A percentile compares a stretch with the other conserved stretches of the same genome.
These are phyloP conservation scores for Pristionchus exspectatus DNA, from an alignment of 2,888 invertebrate species.

Conservation along the genomic window DNA sequence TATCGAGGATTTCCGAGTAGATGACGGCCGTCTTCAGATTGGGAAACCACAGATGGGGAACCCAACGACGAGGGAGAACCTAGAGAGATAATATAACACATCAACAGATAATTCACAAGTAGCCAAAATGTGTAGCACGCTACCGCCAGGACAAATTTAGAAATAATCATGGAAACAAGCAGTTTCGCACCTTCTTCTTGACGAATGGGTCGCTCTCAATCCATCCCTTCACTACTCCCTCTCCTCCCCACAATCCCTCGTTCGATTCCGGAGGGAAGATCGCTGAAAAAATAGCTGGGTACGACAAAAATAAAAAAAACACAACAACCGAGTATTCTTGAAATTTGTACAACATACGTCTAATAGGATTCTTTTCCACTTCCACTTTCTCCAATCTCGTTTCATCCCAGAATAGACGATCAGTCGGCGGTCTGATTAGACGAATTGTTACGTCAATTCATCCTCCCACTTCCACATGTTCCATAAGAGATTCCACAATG, in stretches of 20 bases:
- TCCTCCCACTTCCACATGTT: too few relatives aligned
- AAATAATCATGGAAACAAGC: not conserved
- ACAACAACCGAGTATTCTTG: not conserved
- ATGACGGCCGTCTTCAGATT: constrained; percentile 87
- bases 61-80: constrained; percentile 80
- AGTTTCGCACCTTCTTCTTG: constrained; percentile 71
- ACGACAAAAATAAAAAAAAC: constrained; percentile 45
- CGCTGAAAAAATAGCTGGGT: constrained; percentile 83
- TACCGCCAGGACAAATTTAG: not conserved
- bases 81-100: not conserved
- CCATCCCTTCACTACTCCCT: constrained; percentile 92
- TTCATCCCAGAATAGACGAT: constrained; percentile 68
- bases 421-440: constrained; percentile 65
- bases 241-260: constrained; percentile 95
- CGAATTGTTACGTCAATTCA: not conserved
- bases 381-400: constrained; percentile 69
- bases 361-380: constrained; percentile 66
- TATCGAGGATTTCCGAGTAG: constrained; percentile 81
- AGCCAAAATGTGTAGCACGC: not conserved
- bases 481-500: too few relatives aligned
- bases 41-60: constrained; percentile 93
- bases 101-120: not conserved
- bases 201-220: constrained; percentile 72
- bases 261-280: constrained; percentile 88
- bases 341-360: constrained; percentile 55